phyloP scores from a whole-genome alignment of 2,797 vertebrate genomes.

The Cyclopterus lumpus region DNA sequence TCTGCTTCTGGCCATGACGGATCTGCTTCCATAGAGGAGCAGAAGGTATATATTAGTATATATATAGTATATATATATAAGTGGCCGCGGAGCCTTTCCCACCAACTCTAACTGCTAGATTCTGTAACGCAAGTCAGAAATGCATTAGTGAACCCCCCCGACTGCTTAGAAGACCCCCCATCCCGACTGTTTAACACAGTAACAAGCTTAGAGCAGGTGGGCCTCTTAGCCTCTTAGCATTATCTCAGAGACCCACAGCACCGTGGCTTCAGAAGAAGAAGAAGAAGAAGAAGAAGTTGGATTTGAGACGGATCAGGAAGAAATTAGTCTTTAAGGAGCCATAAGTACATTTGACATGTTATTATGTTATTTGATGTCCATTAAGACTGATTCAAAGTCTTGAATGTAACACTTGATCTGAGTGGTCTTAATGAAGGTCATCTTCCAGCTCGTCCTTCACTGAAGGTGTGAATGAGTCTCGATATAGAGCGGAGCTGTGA shows the following conservation, averaged over 20 bases:
- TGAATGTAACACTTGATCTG: neutral
- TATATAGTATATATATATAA: too few species aligned
- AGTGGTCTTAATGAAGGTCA: slow-evolving; percentile 14
- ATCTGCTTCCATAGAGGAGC: too few species aligned
- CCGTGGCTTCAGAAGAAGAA: slow-evolving; percentile 17
- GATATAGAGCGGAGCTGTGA: slow-evolving; percentile 47
- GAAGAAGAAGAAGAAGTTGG: too few species aligned
- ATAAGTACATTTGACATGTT: neutral
- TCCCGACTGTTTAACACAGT: slow-evolving; percentile 30
- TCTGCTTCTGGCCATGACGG: too few species aligned
- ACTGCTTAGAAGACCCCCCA: too few species aligned
- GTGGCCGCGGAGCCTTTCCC: too few species aligned
- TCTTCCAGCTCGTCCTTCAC: slow-evolving; percentile 24
- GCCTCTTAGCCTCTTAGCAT: slow-evolving; percentile 60
- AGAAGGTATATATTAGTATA: too few species aligned
- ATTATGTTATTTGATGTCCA: neutral
- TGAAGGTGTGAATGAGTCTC: slow-evolving; percentile 20
- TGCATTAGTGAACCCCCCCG: too few species aligned
- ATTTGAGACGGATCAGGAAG: neutral
- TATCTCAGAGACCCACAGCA: slow-evolving; percentile 9
- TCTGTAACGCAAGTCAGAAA: too few species aligned
- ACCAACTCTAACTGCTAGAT: too few species aligned
- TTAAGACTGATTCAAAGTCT: neutral
- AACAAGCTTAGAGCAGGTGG: slow-evolving; percentile 50
- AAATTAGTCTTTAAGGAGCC: neutral